Evolutionary conservation across 30 jellyfish, hydroid and myxozoan species (phyloP), one percentile per base, ranked within the genome.

Genomic region (Mastigias papua): DNA sequence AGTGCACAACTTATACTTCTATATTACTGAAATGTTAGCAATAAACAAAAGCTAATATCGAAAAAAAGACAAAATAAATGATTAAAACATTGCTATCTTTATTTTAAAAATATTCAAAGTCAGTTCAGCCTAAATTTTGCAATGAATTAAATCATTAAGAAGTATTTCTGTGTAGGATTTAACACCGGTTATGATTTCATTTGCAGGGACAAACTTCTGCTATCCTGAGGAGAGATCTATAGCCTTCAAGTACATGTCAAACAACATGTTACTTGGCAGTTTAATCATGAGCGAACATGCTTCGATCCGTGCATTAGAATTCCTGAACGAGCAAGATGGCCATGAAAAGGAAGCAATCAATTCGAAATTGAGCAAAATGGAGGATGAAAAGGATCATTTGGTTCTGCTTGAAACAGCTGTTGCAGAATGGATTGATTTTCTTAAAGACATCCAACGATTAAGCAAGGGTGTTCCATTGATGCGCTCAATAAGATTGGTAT

Each of bases 401-500:
- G 94, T 70, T n/a, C 77, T 73, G 2, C 78, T 85, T 51, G 82
- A 72, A 48, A 48, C 75, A 19, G 94, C 88, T 20, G 85, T 73
- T 13, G n/a, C 10, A 8, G 88, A 72, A 17, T 85, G 94, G 94
- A 42, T 57, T 48, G 83, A 50, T 1, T 48, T 85, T 49, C 66
- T 85, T 25, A 73, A 46, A 21, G 80, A 51, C 26, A 85, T 85
- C 0, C 94, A 85, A 31, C 64, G 94, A 31, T 66, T 85, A 69
- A 85, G 94, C 58, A 85, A 85, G 28, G 94, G 94, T 7, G 94
- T 85, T 64, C 94, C 94, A 0, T 37, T 85, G 66, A 73, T 85
- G 82, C 34, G 94, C 33, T 85, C 94, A 8, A 73, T 85, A 17
- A 73, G 88, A 61, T 32, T 54, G 94, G 94, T 85, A 48, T 25